A percentile compares a stretch with the other conserved stretches of the same genome.
phyloP scores from a whole-genome alignment of 1,140 invertebrate species.

The Onthophagus taurus region DNA sequence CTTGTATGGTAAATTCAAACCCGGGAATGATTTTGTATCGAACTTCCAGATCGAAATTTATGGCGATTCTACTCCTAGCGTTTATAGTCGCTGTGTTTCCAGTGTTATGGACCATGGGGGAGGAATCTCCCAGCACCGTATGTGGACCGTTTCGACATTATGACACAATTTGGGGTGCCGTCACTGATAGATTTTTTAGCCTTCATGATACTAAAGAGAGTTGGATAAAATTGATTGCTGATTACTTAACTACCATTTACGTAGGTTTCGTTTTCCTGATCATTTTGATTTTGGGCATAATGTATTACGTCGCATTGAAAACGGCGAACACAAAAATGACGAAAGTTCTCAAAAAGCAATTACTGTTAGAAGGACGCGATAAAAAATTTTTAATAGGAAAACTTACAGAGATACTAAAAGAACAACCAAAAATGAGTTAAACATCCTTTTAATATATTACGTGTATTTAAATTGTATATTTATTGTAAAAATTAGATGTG shows the following conservation, averaged over 20 bases:
- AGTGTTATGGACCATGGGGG: slow-evolving; percentile 63
- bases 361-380: slow-evolving; percentile 80
- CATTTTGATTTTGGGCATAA: slow-evolving; percentile 55
- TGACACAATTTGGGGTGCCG: slow-evolving; percentile 54
- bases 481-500: too few relatives aligned
- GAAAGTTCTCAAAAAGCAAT: slow-evolving; percentile 70
- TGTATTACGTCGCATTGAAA: slow-evolving; percentile 73
- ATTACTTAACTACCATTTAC: slow-evolving; percentile 54
- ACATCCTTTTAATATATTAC: too few relatives aligned
- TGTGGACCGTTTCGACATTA: slow-evolving; percentile 74
- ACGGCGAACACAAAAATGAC: slow-evolving; percentile 79
- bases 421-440: too few relatives aligned
- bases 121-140: slow-evolving; percentile 63
- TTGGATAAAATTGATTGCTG: slow-evolving; percentile 48
- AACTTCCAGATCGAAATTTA: slow-evolving; percentile 72
- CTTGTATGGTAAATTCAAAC: slow-evolving; percentile 61
- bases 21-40: slow-evolving; percentile 67
- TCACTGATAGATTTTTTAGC: slow-evolving; percentile 48
- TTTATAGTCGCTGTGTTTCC: slow-evolving; percentile 59
- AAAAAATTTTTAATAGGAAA: slow-evolving; percentile 80
- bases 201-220: too few relatives aligned
- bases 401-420: too few relatives aligned
- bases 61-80: slow-evolving; percentile 67
- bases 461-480: too few relatives aligned
- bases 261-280: slow-evolving; percentile 63